Evolutionary conservation across 2,888 invertebrate species (phyloP).

Genomic region (Epinotia ramella): DNA sequence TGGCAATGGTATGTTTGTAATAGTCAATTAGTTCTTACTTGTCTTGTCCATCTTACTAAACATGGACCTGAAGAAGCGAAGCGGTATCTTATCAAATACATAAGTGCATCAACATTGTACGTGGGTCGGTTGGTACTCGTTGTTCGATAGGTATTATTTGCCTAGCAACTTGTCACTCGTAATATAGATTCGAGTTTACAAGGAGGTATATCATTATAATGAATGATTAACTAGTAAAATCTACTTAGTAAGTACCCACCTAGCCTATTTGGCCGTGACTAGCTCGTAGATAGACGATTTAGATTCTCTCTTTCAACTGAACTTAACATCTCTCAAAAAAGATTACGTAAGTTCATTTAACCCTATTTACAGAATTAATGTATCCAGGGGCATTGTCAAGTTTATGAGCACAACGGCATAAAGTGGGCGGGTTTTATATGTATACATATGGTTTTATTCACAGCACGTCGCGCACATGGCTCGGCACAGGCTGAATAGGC

Average conservation of each 20-base stretch:
- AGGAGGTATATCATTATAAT: too few relatives aligned
- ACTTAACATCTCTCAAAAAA: not conserved
- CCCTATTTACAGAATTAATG: slow-evolving; percentile 64
- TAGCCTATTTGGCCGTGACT: too few relatives aligned
- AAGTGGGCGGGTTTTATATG: slow-evolving; percentile 59
- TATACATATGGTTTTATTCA: slow-evolving; percentile 52
- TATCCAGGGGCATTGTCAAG: slow-evolving; percentile 70
- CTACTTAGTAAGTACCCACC: too few relatives aligned
- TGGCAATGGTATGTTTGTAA: slow-evolving; percentile 55
- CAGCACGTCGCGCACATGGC: not conserved
- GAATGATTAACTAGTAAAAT: too few relatives aligned
- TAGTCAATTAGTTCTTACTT: slow-evolving; percentile 34
- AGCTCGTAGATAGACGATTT: not conserved
- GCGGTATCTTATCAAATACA: slow-evolving; percentile 2
- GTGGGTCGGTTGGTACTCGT: not conserved
- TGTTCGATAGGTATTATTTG: slow-evolving; percentile 3
- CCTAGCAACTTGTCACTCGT: not conserved
- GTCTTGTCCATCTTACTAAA: slow-evolving; percentile 35
- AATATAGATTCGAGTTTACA: too few relatives aligned
- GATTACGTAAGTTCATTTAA: slow-evolving; percentile 55
- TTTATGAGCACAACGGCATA: slow-evolving; percentile 68
- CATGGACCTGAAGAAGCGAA: slow-evolving; percentile 3
- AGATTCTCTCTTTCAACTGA: not conserved
- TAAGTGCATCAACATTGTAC: slow-evolving; percentile 8
- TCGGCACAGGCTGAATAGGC: too few relatives aligned